A percentile compares a stretch with the other conserved stretches of the same genome.
Evolutionary conservation across 92 coral and sea anemone species (phyloP).

Genomic region (Siderastrea radians): DNA sequence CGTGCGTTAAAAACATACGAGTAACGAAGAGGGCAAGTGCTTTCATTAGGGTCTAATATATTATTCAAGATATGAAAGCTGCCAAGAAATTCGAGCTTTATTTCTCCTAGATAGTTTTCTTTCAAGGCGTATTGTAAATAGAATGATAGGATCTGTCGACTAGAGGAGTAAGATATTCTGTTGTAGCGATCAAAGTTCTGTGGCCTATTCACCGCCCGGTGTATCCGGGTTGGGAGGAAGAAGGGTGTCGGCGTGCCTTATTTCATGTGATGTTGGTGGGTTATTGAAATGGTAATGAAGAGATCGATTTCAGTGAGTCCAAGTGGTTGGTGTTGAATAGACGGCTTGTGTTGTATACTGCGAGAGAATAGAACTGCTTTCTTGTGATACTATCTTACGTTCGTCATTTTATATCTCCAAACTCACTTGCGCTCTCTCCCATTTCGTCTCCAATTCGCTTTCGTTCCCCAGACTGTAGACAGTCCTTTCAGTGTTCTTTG

Average conservation of each 20-base stretch:
- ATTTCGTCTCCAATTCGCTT: conserved; percentile 15
- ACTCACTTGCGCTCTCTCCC: conserved; percentile 26
- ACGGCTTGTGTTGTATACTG: conserved; percentile 69
- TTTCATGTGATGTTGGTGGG: conserved; percentile 70
- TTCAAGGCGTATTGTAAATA: conserved; percentile 62
- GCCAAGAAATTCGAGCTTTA: conserved; percentile 88
- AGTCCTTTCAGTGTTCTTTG: conserved; percentile 59
- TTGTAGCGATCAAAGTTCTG: conserved; percentile 2
- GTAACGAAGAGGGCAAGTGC: conserved; percentile 54
- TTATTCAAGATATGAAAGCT: conserved; percentile 92
- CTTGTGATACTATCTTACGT: conserved; percentile 41
- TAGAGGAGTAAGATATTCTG: conserved; percentile 15
- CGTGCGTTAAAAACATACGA: conserved; percentile 37
- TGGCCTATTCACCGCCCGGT: conserved; percentile 24
- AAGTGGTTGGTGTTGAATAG: conserved; percentile 80
- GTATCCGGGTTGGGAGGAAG: conserved; percentile 52
- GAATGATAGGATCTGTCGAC: conserved; percentile 45
- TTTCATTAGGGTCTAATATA: conserved; percentile 75
- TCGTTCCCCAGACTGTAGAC: conserved; percentile 33
- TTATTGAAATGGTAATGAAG: conserved; percentile 85
- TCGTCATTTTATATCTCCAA: conserved; percentile 1
- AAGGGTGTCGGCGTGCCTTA: conserved; percentile 69
- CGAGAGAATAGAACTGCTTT: conserved; percentile 59
- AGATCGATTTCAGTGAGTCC: conserved; percentile 80
- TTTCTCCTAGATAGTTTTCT: conserved; percentile 67